phyloP scores from a whole-genome alignment of 2,797 vertebrate species.

The Mus caroli region DNA sequence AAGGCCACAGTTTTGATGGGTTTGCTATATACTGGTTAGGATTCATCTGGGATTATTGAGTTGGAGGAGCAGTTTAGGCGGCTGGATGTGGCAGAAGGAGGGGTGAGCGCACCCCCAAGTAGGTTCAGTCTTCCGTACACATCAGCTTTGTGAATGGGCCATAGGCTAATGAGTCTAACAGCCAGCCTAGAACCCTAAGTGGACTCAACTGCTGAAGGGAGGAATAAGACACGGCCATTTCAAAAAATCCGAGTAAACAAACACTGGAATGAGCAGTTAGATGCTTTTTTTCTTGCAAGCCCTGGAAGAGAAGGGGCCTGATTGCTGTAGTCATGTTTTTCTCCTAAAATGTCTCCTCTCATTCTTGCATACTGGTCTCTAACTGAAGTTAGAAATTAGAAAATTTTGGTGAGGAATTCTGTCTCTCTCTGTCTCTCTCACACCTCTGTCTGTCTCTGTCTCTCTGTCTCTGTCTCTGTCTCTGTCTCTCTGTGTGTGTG shows the following conservation, averaged over 20 bases:
- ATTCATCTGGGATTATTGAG: neutral
- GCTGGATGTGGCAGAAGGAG: neutral
- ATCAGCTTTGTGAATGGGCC: neutral
- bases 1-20: neutral
- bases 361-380: neutral
- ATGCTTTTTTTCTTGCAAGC: neutral
- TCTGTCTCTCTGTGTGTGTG: rapidly evolving
- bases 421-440: rapidly evolving
- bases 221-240: neutral
- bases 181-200: neutral
- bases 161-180: neutral
- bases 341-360: neutral
- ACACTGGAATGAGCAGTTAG: neutral
- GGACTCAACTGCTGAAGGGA: neutral
- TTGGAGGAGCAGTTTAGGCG: neutral
- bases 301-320: neutral
- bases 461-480: rapidly evolving
- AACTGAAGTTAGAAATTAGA: neutral
- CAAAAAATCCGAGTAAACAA: neutral
- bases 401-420: neutral
- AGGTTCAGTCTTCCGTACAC: neutral
- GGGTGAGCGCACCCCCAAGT: rapidly evolving
- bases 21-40: neutral
- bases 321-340: neutral
- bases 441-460: neutral